A percentile compares a stretch with the other conserved stretches of the same genome.
Evolutionary conservation across 2,113 vertebrate species (phyloP).

Genomic region (Antigone vipio): DNA sequence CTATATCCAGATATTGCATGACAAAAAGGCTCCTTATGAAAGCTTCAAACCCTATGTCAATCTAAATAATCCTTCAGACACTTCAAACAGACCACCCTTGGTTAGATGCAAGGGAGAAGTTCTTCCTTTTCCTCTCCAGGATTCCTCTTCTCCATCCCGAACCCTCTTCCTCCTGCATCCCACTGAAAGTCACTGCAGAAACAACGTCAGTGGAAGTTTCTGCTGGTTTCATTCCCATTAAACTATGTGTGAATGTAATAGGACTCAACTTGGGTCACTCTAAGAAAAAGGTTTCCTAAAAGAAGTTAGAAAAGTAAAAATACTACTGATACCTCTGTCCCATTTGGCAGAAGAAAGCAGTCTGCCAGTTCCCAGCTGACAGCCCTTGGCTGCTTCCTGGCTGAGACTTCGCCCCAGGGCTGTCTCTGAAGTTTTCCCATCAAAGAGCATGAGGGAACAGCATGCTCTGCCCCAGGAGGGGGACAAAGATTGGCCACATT

Average conservation of each 20-base stretch:
- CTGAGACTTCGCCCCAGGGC: background rate
- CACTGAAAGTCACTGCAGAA: background rate
- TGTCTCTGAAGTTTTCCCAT: background rate
- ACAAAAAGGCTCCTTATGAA: background rate
- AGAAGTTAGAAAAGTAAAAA: background rate
- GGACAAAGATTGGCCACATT: background rate
- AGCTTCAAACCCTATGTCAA: background rate
- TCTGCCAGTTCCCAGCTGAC: background rate
- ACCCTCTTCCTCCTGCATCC: background rate
- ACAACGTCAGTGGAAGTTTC: background rate
- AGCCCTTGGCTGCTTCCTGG: background rate
- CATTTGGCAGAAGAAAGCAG: background rate
- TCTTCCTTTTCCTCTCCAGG: background rate
- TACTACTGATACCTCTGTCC: background rate
- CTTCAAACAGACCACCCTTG: background rate
- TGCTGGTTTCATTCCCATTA: background rate
- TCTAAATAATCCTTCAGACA: background rate
- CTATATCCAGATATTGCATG: background rate
- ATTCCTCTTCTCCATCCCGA: background rate
- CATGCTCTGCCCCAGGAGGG: background rate
- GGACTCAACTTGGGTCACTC: background rate
- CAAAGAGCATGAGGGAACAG: background rate
- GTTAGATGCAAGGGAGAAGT: background rate
- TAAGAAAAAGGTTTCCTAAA: background rate
- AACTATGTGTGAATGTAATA: background rate